These are phyloP conservation scores for Gadopsis bispinosus DNA, from an alignment of 2,797 vertebrate species.

Conservation along the genomic window DNA sequence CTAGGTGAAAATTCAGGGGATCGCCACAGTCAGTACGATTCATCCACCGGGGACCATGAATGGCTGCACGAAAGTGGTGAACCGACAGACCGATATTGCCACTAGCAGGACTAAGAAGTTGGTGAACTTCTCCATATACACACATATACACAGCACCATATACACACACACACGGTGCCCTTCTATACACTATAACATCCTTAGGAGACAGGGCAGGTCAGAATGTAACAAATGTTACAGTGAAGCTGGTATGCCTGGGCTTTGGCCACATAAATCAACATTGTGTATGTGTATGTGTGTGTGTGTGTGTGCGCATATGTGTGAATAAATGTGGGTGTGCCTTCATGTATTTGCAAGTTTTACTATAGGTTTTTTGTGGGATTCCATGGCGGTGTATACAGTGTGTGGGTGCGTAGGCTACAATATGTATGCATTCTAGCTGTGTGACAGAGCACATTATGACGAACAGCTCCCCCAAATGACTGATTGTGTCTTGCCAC, in stretches of 20 bases:
- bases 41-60: background rate
- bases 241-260: conserved; percentile 19
- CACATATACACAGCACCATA: background rate
- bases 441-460: conserved; percentile 78
- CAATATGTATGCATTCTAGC: conserved; percentile 76
- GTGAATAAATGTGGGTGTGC: conserved; percentile 1
- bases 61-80: background rate
- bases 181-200: conserved; percentile 18
- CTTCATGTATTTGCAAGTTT: conserved; percentile 18
- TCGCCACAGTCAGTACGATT: background rate
- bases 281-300: background rate
- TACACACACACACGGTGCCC: background rate
- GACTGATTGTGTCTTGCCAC: conserved; percentile 80
- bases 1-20: background rate
- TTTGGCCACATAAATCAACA: conserved; percentile 48
- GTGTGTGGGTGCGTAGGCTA: conserved; percentile 52
- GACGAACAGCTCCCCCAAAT: conserved; percentile 82
- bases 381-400: background rate
- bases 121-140: background rate
- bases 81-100: background rate
- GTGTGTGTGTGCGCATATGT: background rate
- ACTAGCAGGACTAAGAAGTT: background rate
- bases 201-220: conserved; percentile 40
- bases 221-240: conserved; percentile 41
- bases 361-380: conserved; percentile 1